phyloP scores from a whole-genome alignment of 2,888 invertebrate genomes.

The Ophraella communa region DNA sequence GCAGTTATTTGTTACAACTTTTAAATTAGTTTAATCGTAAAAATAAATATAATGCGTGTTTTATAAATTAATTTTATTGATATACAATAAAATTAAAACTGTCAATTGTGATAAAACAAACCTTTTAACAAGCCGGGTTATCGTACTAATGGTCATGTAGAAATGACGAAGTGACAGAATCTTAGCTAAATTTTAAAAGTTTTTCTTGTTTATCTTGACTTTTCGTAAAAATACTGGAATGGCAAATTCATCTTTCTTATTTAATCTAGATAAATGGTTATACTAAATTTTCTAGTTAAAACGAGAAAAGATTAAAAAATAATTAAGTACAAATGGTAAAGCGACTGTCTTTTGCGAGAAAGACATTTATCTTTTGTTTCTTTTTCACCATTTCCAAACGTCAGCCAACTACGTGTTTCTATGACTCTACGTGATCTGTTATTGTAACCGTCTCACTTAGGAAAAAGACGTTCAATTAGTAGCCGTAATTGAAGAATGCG shows the following conservation, averaged over 20 bases:
- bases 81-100: too few species aligned
- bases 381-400: conserved; percentile 26
- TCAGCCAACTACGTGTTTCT: conserved; percentile 33
- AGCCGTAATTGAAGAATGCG: conserved; percentile 46
- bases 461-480: conserved; percentile 44
- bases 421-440: conserved; percentile 41
- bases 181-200: too few species aligned
- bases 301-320: not conserved
- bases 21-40: too few species aligned
- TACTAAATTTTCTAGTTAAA: not conserved
- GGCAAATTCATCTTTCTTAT: not conserved
- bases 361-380: conserved; percentile 18
- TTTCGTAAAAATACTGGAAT: too few species aligned
- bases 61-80: too few species aligned
- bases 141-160: too few species aligned
- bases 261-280: not conserved
- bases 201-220: too few species aligned
- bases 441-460: conserved; percentile 27
- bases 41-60: too few species aligned
- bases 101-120: too few species aligned
- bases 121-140: too few species aligned
- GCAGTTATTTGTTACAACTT: too few species aligned
- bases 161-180: too few species aligned
- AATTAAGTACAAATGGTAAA: conserved; percentile 11
- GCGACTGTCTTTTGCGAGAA: conserved; percentile 1